These are phyloP conservation scores for Amiota minor DNA, from an alignment of 2,888 invertebrate species.

Conservation along the genomic window DNA sequence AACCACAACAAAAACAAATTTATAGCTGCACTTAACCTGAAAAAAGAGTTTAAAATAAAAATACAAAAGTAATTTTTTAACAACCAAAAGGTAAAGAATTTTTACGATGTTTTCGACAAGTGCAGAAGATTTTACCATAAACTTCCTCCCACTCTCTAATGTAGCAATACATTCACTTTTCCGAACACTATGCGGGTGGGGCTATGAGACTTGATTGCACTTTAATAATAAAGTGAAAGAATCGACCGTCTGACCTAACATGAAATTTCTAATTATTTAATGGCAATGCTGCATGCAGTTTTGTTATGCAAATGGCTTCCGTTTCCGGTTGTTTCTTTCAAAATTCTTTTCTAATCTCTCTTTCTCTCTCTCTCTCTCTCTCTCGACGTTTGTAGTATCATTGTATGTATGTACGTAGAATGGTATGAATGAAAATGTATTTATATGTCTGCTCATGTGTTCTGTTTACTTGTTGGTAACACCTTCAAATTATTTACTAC, in stretches of 20 bases:
- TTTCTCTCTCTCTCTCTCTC: slow-evolving; percentile 28
- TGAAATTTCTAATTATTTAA: slow-evolving; percentile 65
- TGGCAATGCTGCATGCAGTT: slow-evolving; percentile 62
- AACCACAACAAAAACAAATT: slow-evolving; percentile 42
- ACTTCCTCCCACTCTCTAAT: too few species aligned
- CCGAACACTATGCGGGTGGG: slow-evolving; percentile 6
- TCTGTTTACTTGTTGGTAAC: slow-evolving; percentile 53
- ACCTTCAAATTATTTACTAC: slow-evolving; percentile 21
- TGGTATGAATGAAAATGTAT: too few species aligned
- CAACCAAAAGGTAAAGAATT: background rate
- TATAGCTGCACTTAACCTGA: slow-evolving; percentile 21
- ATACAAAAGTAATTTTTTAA: slow-evolving; percentile 22
- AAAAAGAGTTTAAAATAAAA: slow-evolving; percentile 45
- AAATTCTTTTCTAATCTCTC: background rate
- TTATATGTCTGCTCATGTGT: slow-evolving; percentile 23
- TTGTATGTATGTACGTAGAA: too few species aligned
- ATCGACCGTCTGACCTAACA: slow-evolving; percentile 17
- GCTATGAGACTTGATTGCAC: slow-evolving; percentile 55
- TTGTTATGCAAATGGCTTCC: slow-evolving; percentile 64
- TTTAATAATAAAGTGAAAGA: slow-evolving; percentile 61
- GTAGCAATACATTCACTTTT: slow-evolving; percentile 18
- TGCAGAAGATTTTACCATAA: too few species aligned
- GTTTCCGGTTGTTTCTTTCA: slow-evolving; percentile 27
- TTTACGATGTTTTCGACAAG: slow-evolving; percentile 33
- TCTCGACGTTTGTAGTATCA: too few species aligned